Evolutionary conservation across 2,113 vertebrate genomes (phyloP).

Genomic region (Amblyornis subalaris): DNA sequence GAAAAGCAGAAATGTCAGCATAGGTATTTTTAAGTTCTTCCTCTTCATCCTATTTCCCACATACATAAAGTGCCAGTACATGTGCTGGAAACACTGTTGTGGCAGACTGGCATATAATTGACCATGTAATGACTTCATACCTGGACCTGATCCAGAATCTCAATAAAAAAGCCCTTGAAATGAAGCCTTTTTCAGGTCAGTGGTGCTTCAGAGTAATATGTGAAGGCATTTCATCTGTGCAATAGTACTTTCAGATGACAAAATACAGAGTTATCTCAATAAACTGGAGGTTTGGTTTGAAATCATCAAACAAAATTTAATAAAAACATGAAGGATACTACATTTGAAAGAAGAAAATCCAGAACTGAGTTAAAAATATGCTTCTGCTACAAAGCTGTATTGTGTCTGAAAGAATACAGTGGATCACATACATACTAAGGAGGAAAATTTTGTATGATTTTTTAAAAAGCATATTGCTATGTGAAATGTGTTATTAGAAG

Average conservation of each 20-base stretch:
- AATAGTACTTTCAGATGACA: neutral
- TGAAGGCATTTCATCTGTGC: neutral
- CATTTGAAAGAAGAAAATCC: neutral
- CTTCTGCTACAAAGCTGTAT: neutral
- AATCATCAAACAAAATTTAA: neutral
- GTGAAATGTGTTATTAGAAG: neutral
- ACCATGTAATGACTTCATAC: neutral
- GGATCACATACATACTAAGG: neutral
- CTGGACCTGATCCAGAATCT: slow-evolving; percentile 4
- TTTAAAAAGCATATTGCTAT: neutral
- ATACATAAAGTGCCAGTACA: neutral
- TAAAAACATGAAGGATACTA: neutral
- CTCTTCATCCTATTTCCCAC: neutral
- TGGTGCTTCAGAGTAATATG: neutral
- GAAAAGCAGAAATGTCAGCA: neutral
- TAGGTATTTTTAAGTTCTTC: neutral
- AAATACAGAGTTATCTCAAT: neutral
- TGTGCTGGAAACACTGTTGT: neutral
- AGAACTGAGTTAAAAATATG: neutral
- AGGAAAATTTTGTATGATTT: neutral
- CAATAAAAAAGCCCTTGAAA: neutral
- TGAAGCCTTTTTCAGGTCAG: neutral
- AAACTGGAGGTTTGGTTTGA: neutral
- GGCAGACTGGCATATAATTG: neutral
- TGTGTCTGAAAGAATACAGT: neutral